A percentile compares a stretch with the other conserved stretches of the same genome.
Evolutionary conservation across 2,113 vertebrate genomes (phyloP).

Genomic region (Alosa alosa): DNA sequence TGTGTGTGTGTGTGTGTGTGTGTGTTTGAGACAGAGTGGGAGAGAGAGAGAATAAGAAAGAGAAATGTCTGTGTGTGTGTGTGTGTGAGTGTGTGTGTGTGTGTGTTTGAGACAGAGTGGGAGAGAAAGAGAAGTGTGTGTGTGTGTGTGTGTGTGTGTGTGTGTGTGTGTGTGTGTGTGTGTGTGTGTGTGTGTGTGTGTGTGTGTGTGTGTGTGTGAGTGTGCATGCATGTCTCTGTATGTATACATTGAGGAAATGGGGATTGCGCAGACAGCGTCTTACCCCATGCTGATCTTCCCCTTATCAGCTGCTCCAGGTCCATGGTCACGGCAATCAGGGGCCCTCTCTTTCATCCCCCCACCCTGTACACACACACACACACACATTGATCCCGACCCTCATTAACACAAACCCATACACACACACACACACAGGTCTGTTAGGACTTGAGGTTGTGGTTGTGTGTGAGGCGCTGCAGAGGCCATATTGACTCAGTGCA

Average conservation of each 20-base stretch:
- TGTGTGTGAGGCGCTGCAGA: background rate
- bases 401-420: background rate
- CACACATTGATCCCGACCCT: too few relatives aligned
- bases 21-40: too few relatives aligned
- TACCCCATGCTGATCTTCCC: conserved; percentile 47
- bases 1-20: too few relatives aligned
- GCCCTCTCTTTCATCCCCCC: conserved; percentile 47
- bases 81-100: too few relatives aligned
- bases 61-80: too few relatives aligned
- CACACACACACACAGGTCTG: background rate
- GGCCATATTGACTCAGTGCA: background rate
- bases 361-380: background rate
- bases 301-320: conserved; percentile 64
- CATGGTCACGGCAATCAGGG: conserved; percentile 49
- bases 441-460: background rate
- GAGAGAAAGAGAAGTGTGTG: too few relatives aligned
- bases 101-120: too few relatives aligned
- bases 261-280: background rate
- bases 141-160: background rate
- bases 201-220: conserved; percentile 22
- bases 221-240: background rate
- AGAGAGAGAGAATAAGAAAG: too few relatives aligned
- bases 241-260: background rate
- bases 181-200: background rate
- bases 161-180: conserved; percentile 13